phyloP scores from a whole-genome alignment of 2,797 vertebrate genomes.

The Nannoperca obscura region DNA sequence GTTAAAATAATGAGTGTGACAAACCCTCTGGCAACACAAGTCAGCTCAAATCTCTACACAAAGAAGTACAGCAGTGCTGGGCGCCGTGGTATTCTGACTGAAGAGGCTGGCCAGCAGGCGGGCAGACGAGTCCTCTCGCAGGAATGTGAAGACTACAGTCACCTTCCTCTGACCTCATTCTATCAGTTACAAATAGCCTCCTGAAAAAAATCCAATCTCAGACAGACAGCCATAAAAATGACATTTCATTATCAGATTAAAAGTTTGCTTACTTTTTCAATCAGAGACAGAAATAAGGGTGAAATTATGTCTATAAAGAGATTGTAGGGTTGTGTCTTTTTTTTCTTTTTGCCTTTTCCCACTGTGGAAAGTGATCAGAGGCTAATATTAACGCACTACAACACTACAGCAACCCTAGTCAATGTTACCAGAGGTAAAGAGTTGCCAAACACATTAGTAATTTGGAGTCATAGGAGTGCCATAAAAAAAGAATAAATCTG shows the following conservation, averaged over 20 bases:
- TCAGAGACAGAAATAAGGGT: background rate
- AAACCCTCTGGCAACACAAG: conserved; percentile 40
- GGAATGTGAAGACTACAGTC: conserved; percentile 31
- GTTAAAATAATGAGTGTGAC: conserved; percentile 45
- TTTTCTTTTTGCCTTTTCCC: background rate
- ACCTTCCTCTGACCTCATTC: conserved; percentile 59
- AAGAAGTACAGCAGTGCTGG: conserved; percentile 22
- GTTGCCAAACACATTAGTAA: too few species aligned
- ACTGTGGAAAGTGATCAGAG: background rate
- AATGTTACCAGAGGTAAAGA: too few species aligned
- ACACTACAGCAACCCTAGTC: too few species aligned
- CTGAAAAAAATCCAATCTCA: conserved; percentile 26
- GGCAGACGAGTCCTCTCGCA: conserved; percentile 34
- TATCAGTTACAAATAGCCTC: conserved; percentile 42
- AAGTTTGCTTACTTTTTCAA: background rate
- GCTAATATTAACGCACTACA: background rate
- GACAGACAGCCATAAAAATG: background rate
- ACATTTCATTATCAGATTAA: background rate
- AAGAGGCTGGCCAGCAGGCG: conserved; percentile 19
- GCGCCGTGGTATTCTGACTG: conserved; percentile 27
- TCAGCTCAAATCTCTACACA: conserved; percentile 34
- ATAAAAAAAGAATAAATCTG: too few species aligned
- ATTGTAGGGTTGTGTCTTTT: too few species aligned
- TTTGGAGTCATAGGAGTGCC: too few species aligned
- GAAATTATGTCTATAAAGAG: too few species aligned